These are phyloP conservation scores for Vulpes lagopus DNA, from an alignment of 2,113 vertebrate species.

Conservation along the genomic window DNA sequence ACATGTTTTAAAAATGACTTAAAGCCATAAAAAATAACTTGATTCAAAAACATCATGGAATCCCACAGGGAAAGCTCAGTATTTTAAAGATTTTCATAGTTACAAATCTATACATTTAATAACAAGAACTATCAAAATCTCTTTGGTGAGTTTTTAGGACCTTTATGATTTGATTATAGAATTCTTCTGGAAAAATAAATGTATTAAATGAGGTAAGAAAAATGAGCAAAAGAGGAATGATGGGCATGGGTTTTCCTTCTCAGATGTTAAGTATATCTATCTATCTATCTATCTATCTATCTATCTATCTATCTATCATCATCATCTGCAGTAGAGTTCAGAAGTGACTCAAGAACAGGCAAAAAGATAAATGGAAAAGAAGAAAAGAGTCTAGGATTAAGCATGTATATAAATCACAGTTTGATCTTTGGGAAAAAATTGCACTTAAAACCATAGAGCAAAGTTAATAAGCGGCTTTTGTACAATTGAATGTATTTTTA, in stretches of 20 bases:
- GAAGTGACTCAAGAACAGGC: neutral
- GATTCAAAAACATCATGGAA: neutral
- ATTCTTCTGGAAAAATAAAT: neutral
- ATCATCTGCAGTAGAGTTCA: neutral
- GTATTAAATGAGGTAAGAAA: neutral
- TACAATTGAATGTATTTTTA: slow-evolving; percentile 32
- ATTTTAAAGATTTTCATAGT: slow-evolving; percentile 9
- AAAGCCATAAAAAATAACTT: neutral
- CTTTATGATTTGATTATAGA: neutral
- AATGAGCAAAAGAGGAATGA: neutral
- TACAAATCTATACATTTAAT: neutral
- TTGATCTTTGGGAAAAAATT: slow-evolving; percentile 17
- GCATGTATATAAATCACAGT: neutral
- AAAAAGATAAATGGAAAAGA: neutral
- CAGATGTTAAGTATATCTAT: neutral
- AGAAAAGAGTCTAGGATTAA: neutral
- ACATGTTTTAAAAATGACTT: neutral
- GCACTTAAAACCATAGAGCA: neutral
- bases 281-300: neutral
- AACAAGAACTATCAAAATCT: neutral
- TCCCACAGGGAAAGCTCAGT: neutral
- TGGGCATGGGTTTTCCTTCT: neutral
- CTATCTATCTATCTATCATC: neutral
- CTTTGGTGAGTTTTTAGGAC: neutral
- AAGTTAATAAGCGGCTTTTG: neutral